Conservation (phyloP, 1,140 invertebrate genomes). For the Bathynomus jamesi region DNA sequence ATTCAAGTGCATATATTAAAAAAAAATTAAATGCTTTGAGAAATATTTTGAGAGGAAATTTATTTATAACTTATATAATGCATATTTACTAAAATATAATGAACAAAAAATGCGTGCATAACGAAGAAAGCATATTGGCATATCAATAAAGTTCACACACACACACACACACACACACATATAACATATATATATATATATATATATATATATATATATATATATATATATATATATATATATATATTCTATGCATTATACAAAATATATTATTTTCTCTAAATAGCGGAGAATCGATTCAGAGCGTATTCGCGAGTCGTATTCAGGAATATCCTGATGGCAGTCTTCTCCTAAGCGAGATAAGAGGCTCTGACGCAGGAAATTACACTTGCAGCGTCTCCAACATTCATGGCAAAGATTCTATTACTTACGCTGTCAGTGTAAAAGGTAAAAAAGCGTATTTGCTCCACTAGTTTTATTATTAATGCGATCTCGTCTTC, state of each 20-base stretch:
- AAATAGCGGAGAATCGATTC: conserved; percentile 21
- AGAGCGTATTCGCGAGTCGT: conserved; percentile 10
- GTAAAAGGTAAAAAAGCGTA: conserved; percentile 35
- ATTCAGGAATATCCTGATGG: conserved; percentile 37
- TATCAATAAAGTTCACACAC: too few species aligned
- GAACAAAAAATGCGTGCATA: too few species aligned
- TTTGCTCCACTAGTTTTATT: too few species aligned
- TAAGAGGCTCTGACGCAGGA: conserved; percentile 37
- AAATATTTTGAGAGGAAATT: too few species aligned
- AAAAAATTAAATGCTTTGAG: too few species aligned
- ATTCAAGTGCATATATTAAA: too few species aligned
- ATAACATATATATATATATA: background rate
- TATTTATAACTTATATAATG: too few species aligned
- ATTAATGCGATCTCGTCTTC: too few species aligned
- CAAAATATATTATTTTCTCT: background rate
- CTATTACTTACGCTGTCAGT: conserved; percentile 34
- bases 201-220: conserved; percentile 3
- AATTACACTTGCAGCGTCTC: conserved; percentile 40
- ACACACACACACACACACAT: background rate
- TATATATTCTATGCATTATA: background rate
- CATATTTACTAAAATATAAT: too few species aligned
- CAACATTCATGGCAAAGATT: conserved; percentile 38
- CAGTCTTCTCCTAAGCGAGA: conserved; percentile 25
- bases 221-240: background rate
- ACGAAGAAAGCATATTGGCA: too few species aligned